Percentiles rank a stretch among this genome's conserved stretches.
phyloP scores from a whole-genome alignment of 1,140 invertebrate genomes.

The Scaptodrosophila lebanonensis region DNA sequence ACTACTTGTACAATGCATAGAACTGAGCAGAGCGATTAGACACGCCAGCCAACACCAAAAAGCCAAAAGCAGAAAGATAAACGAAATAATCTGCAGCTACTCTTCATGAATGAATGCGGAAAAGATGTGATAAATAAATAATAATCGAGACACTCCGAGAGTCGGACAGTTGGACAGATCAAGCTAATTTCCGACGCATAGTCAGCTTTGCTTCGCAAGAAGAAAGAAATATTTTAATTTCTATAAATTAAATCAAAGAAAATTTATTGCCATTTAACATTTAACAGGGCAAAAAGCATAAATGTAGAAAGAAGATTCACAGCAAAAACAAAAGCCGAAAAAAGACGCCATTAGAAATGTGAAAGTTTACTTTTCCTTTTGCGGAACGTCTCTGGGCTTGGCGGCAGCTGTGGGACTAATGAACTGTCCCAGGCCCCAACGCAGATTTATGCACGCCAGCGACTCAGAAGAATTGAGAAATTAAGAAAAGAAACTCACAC shows the following conservation, averaged over 20 bases:
- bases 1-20: slow-evolving; percentile 16
- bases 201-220: too few species aligned
- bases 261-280: slow-evolving; percentile 59
- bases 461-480: not conserved
- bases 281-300: slow-evolving; percentile 36
- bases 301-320: slow-evolving; percentile 14
- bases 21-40: slow-evolving; percentile 49
- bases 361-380: slow-evolving; percentile 71
- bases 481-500: too few species aligned
- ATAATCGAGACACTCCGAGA: slow-evolving; percentile 6
- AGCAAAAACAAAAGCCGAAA: slow-evolving; percentile 17
- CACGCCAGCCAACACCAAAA: slow-evolving; percentile 33
- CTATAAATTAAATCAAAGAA: slow-evolving; percentile 60
- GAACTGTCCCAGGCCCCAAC: slow-evolving; percentile 43
- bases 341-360: slow-evolving; percentile 53
- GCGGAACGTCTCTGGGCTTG: too few species aligned
- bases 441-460: slow-evolving; percentile 22
- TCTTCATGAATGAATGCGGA: slow-evolving; percentile 50
- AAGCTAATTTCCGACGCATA: too few species aligned
- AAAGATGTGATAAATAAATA: slow-evolving; percentile 30
- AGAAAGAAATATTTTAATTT: slow-evolving; percentile 48
- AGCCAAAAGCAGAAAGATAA: not conserved
- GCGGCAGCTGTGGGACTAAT: slow-evolving; percentile 41
- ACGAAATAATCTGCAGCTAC: slow-evolving; percentile 24
- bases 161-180: too few species aligned